Percentiles rank a stretch among this genome's conserved stretches.
Evolutionary conservation across 2,888 invertebrate species (phyloP).

Genomic region (Allophyes oxyacanthae): DNA sequence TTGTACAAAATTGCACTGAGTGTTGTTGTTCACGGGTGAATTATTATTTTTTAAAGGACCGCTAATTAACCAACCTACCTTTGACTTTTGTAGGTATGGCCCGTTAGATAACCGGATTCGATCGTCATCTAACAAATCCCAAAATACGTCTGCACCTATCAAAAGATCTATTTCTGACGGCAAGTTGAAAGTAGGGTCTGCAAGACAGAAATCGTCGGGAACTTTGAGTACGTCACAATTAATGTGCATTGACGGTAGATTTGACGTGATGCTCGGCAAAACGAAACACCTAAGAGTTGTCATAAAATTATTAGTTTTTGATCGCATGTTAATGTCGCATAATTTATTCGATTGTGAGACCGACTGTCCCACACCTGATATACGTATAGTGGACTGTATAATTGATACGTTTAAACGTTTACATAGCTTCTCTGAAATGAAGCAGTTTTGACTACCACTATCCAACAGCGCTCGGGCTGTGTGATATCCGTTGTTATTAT

Average conservation of each 20-base stretch:
- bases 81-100: constrained; percentile 28
- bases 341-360: constrained; percentile 27
- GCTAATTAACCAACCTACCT: constrained; percentile 37
- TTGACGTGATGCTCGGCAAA: constrained; percentile 23
- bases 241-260: constrained; percentile 2
- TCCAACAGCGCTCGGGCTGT: constrained; percentile 40
- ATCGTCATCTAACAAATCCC: constrained; percentile 27
- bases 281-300: constrained; percentile 35
- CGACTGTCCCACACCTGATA: constrained; percentile 36
- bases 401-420: constrained; percentile 23
- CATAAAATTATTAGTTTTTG: constrained; percentile 22
- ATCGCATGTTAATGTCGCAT: constrained; percentile 30
- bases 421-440: constrained; percentile 25
- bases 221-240: constrained; percentile 3
- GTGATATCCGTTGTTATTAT: constrained; percentile 27
- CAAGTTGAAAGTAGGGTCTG: constrained; percentile 25
- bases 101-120: constrained; percentile 18
- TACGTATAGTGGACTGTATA: constrained; percentile 25
- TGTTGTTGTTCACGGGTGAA: constrained; percentile 6
- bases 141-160: constrained; percentile 29
- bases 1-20: constrained; percentile 35
- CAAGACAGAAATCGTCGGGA: constrained; percentile 25
- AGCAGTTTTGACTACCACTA: constrained; percentile 38
- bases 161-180: constrained; percentile 20
- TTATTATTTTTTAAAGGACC: constrained; percentile 12